Evolutionary conservation across 1,140 invertebrate genomes (phyloP), one percentile per base, ranked within the genome.

Genomic region (Drosophila repletoides): DNA sequence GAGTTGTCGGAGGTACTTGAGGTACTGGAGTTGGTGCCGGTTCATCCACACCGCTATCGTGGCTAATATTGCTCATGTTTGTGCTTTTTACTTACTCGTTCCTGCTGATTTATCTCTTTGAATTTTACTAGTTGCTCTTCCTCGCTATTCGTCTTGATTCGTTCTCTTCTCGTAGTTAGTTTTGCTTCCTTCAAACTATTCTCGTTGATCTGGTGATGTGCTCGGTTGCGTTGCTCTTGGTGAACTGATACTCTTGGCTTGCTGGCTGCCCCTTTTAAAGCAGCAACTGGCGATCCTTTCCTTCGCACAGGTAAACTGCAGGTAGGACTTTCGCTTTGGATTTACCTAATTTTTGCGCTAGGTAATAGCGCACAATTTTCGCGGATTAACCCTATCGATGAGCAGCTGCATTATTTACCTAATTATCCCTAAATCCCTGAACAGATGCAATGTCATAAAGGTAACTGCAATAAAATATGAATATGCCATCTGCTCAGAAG

Each of bases 41-140:
- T 24, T 77, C 74, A 19, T 79, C 73, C 36, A 77, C 15, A 3
- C 79, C 80, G 31, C 68, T 80, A 5, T 86, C 67, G 64, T 76
- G 68, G 48, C 77, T 83, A 1, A 53, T 58, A 46, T 71, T 76
- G 51, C 53, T 86, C 80, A 84, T 84, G 12, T 12, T 67, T 26
- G 0, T 0, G 7, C 3, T 10, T 34, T 26, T 17, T 26, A 12
- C 5, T 12, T 9, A 34, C 0, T 48, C 2, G 21, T 36, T 29
- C 1, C 1, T 28, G 7, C 46, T 15, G 10, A 19, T 26, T 24
- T 36, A 3, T 22, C 2, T n/a, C 0, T 15, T 59, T 10, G 2
- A 10, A 9, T 6, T 43, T 1, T 2, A 12, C 6, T 7, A 10
- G 33, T 14, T 14, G 12, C 15, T 12, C 5, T 5, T 9, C n/a